phyloP scores from a whole-genome alignment of 1,140 invertebrate genomes.

The Alviniconcha marisindica region DNA sequence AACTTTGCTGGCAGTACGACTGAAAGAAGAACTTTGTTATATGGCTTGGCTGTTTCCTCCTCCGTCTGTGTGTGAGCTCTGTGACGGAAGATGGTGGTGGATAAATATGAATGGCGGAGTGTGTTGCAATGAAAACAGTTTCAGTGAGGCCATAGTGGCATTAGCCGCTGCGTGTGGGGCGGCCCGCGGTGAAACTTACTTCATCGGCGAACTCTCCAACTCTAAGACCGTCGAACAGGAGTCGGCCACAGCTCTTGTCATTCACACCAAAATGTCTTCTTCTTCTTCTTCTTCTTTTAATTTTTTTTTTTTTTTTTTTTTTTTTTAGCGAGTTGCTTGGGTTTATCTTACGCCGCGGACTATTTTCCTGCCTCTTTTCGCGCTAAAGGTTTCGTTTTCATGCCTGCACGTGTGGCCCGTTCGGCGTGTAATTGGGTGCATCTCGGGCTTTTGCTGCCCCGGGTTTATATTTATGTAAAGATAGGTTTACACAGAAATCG shows the following conservation, averaged over 20 bases:
- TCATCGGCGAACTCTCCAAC: too few relatives aligned
- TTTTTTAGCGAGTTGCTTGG: neutral
- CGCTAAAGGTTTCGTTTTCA: slow-evolving; percentile 20
- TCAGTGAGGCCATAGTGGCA: too few relatives aligned
- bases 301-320: neutral
- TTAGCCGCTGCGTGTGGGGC: too few relatives aligned
- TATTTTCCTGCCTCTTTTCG: slow-evolving; percentile 19
- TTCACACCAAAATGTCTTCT: neutral
- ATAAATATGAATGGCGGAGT: too few relatives aligned
- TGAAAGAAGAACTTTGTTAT: too few relatives aligned
- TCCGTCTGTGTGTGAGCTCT: too few relatives aligned
- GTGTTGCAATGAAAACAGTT: too few relatives aligned
- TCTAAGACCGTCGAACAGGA: neutral
- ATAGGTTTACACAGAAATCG: neutral
- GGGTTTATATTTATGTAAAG: neutral
- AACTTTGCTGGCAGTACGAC: too few relatives aligned
- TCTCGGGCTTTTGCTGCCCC: neutral
- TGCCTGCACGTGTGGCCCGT: neutral
- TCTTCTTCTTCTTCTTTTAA: neutral
- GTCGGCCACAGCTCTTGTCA: neutral
- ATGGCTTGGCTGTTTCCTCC: too few relatives aligned
- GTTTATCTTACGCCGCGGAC: neutral
- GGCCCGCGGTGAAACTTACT: too few relatives aligned
- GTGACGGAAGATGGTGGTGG: too few relatives aligned
- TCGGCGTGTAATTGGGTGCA: slow-evolving; percentile 18